These are phyloP conservation scores for Sitta carolinensis DNA, from an alignment of 2,797 vertebrate species.

Conservation along the genomic window DNA sequence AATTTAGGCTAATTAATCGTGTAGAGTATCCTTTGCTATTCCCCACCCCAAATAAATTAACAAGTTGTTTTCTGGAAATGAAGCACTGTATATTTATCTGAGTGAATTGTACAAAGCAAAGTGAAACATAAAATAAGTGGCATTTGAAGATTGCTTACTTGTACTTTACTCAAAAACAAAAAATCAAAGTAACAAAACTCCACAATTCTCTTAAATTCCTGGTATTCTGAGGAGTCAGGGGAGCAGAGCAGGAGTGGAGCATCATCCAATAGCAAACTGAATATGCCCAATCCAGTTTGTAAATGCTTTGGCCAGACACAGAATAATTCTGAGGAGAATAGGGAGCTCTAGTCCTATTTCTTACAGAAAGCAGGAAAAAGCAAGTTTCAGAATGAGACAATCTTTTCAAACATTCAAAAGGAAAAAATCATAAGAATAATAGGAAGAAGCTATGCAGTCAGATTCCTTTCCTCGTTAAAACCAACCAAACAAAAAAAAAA, in stretches of 20 bases:
- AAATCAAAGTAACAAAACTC: not conserved
- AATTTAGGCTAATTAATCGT: constrained; percentile 62
- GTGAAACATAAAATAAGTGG: not conserved
- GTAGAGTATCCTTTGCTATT: not conserved
- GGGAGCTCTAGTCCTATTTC: not conserved
- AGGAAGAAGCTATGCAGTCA: not conserved
- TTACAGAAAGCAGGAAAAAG: not conserved
- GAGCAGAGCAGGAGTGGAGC: rapidly evolving
- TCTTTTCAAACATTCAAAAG: constrained; percentile 44
- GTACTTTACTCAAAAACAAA: not conserved
- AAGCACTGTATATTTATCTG: not conserved
- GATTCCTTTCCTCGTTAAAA: constrained; percentile 31
- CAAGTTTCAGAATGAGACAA: not conserved
- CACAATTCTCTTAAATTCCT: not conserved
- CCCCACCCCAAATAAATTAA: constrained; percentile 7
- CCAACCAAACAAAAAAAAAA: not conserved
- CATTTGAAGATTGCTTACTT: not conserved
- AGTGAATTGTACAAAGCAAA: not conserved
- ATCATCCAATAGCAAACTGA: not conserved
- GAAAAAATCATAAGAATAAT: constrained; percentile 39
- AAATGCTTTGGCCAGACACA: not conserved
- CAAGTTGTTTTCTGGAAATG: not conserved
- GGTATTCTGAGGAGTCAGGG: rapidly evolving
- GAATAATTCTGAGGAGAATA: constrained; percentile 1
- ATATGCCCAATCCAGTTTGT: not conserved